Evolutionary conservation across 2,113 vertebrate genomes (phyloP).

Genomic region (Phyllopteryx taeniolatus): DNA sequence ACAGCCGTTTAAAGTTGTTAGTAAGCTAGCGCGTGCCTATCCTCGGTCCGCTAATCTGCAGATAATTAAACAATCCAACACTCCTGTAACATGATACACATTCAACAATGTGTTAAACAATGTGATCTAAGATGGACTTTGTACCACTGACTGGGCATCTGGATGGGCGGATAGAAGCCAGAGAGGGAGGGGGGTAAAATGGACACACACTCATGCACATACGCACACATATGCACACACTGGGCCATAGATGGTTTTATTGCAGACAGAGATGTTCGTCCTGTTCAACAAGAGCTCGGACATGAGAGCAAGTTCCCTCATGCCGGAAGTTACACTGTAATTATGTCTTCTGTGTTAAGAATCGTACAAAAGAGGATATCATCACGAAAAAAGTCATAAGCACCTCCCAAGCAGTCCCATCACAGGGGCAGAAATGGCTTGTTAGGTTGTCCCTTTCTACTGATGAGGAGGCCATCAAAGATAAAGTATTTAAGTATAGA

Average conservation of each 20-base stretch:
- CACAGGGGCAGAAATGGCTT: neutral
- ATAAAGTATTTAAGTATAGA: too few relatives aligned
- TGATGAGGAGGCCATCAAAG: too few relatives aligned
- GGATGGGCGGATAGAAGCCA: slow-evolving; percentile 34
- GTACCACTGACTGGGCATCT: slow-evolving; percentile 47
- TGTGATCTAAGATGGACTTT: slow-evolving; percentile 38
- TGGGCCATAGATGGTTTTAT: slow-evolving; percentile 58
- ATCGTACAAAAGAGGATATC: slow-evolving; percentile 26
- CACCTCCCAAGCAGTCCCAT: slow-evolving; percentile 18
- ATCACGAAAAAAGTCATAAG: slow-evolving; percentile 35
- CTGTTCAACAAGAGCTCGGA: slow-evolving; percentile 49
- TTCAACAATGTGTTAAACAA: slow-evolving; percentile 27
- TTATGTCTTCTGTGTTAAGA: slow-evolving; percentile 52
- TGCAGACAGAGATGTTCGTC: slow-evolving; percentile 65
- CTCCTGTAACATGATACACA: slow-evolving; percentile 20
- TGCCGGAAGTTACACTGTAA: slow-evolving; percentile 29
- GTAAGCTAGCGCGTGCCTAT: neutral
- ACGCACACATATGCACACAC: slow-evolving; percentile 13
- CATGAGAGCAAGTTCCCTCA: slow-evolving; percentile 56
- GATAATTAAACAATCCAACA: slow-evolving; percentile 37
- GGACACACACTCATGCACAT: slow-evolving; percentile 12
- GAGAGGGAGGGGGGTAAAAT: slow-evolving; percentile 32
- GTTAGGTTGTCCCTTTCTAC: too few relatives aligned
- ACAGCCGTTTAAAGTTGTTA: slow-evolving; percentile 16
- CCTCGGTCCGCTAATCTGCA: neutral